Evolutionary conservation across 2,888 invertebrate species (phyloP).

Genomic region (Colletes collaris): DNA sequence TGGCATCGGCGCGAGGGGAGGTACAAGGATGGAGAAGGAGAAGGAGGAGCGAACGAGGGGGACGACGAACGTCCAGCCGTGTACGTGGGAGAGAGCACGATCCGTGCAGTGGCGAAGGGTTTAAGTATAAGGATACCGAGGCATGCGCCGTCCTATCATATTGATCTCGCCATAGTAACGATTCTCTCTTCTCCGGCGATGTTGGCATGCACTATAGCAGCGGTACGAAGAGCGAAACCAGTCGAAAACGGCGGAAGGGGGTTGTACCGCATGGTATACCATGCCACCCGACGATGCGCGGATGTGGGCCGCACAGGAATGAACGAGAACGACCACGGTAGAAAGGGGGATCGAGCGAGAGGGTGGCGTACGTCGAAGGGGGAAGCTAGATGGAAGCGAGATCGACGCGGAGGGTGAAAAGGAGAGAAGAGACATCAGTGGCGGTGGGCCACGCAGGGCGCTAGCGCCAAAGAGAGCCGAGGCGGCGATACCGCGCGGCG

Average conservation of each 20-base stretch:
- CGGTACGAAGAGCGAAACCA: constrained; percentile 59
- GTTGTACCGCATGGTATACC: constrained; percentile 68
- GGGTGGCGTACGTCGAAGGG: constrained; percentile 14
- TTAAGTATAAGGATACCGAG: constrained; percentile 73
- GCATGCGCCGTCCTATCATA: constrained; percentile 82
- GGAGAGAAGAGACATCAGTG: constrained; percentile 44
- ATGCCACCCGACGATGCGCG: constrained; percentile 68
- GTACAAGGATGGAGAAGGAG: constrained; percentile 25
- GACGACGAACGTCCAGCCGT: background rate
- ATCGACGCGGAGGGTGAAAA: constrained; percentile 22
- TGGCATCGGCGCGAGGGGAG: background rate
- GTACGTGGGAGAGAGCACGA: constrained; percentile 10
- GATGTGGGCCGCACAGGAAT: constrained; percentile 63
- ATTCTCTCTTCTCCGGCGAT: constrained; percentile 81
- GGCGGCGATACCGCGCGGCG: constrained; percentile 76
- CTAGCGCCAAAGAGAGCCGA: constrained; percentile 69
- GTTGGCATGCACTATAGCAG: constrained; percentile 77
- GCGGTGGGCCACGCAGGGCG: constrained; percentile 64
- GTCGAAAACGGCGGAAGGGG: constrained; percentile 58
- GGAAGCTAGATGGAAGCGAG: constrained; percentile 15
- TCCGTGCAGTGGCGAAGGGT: constrained; percentile 64
- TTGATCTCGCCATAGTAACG: constrained; percentile 83
- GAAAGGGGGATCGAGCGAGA: constrained; percentile 28
- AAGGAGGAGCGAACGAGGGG: background rate
- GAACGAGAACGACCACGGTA: constrained; percentile 53